Evolutionary conservation across 2,797 vertebrate species (phyloP).

Genomic region (Anas acuta): DNA sequence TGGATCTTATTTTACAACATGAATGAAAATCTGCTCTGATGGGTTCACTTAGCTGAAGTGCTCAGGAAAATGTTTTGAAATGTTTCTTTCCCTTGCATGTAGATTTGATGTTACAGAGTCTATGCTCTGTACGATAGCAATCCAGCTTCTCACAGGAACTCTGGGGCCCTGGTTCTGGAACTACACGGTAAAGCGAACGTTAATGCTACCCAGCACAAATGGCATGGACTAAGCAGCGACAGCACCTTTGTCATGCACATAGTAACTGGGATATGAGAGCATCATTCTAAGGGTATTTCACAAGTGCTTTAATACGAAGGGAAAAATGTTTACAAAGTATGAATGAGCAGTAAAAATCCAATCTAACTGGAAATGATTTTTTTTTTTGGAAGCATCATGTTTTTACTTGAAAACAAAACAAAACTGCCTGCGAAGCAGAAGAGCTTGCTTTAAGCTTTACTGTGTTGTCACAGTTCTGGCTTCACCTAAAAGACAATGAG

Average conservation of each 20-base stretch:
- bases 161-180: conserved; percentile 81
- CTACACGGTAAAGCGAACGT: conserved; percentile 73
- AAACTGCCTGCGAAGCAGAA: neutral
- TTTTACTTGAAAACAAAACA: conserved; percentile 14
- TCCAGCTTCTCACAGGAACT: conserved; percentile 76
- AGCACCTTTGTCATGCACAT: conserved; percentile 80
- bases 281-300: conserved; percentile 23
- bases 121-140: conserved; percentile 76
- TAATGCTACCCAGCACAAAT: conserved; percentile 41
- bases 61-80: conserved; percentile 61
- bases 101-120: conserved; percentile 83
- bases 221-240: conserved; percentile 53
- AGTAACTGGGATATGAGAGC: neutral
- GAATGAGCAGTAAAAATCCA: conserved; percentile 59
- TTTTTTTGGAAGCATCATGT: neutral
- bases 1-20: neutral
- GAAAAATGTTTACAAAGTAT: neutral
- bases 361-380: neutral
- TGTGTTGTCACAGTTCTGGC: neutral
- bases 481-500: neutral
- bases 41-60: neutral
- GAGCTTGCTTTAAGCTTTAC: neutral
- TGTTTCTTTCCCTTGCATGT: conserved; percentile 74
- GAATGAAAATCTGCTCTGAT: neutral
- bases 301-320: neutral